Percentiles rank a stretch among this genome's conserved stretches.
Evolutionary conservation across 2,113 vertebrate genomes (phyloP).

Genomic region (Pangasianodon gigas): DNA sequence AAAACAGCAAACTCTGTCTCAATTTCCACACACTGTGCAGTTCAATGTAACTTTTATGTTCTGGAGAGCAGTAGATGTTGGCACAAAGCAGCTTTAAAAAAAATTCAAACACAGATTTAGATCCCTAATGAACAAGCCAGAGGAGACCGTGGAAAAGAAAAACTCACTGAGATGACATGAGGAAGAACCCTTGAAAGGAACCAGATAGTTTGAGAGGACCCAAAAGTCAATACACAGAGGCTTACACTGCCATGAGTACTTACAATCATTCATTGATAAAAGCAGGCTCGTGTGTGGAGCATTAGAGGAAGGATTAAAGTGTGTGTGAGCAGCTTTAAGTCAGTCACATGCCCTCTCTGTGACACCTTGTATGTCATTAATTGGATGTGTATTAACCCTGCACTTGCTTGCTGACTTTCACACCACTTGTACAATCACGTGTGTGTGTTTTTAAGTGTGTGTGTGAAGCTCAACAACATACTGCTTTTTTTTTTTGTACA

Average conservation of each 20-base stretch:
- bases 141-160: background rate
- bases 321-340: background rate
- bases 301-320: background rate
- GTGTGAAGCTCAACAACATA: conserved; percentile 12
- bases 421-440: conserved; percentile 47
- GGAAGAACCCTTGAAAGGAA: background rate
- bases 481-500: background rate
- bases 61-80: background rate
- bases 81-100: background rate
- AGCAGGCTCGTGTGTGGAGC: background rate
- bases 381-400: background rate
- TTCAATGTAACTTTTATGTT: background rate
- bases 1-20: background rate
- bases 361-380: conserved; percentile 38
- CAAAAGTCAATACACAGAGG: background rate
- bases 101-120: background rate
- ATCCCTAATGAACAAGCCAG: background rate
- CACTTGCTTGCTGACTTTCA: background rate
- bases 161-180: background rate
- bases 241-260: background rate
- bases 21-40: background rate
- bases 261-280: background rate
- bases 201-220: background rate
- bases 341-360: background rate
- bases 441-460: conserved; percentile 52